Evolutionary conservation across 2,888 invertebrate species (phyloP), one percentile per base, ranked within the genome.

Genomic region (Acleris literana): DNA sequence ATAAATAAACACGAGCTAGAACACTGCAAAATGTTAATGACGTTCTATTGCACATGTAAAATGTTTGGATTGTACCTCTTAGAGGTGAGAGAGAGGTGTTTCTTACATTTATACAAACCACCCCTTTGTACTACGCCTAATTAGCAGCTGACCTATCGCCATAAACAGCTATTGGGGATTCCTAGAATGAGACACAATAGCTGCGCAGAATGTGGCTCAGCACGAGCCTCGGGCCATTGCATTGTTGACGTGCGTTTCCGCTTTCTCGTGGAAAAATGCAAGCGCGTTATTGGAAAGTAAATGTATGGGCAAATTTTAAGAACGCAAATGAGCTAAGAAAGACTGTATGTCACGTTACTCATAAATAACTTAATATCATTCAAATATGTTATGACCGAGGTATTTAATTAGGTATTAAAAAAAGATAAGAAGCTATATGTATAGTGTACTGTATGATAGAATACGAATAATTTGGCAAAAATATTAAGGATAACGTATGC

Each of bases 221-320:
- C 87, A 85, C 88, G 85, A 84, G 84, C 80, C 81, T 76, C 77
- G 76, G 76, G 83, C 83, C 83, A 90, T 89, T 92, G 92, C 66
- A 66, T 66, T 92, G 82, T 80, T 83, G 83, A 86, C 86, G 85
- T 87, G 87, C 83, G 87, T 90, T 92, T 92, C 91, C 91, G 92
- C 92, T 92, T 92, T 92, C 91, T 85, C 91, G 90, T 85, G 89
- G 85, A 92, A 91, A 91, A 91, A 91, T 89, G 90, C 87, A 87
- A 80, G 84, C 89, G 81, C 84, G 82, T 84, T 80, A 81, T 86
- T 89, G 88, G 90, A 90, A 90, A 91, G 90, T 85, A 86, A 85
- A 85, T 82, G 78, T 55, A 74, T 74, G 71, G 70, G 71, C 70
- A 70, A 73, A 75, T 79, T 76, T 73, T 77, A 74, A 77, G 77